Conservation (phyloP, 2,113 vertebrate species). For the Notarius lentiginosus region DNA sequence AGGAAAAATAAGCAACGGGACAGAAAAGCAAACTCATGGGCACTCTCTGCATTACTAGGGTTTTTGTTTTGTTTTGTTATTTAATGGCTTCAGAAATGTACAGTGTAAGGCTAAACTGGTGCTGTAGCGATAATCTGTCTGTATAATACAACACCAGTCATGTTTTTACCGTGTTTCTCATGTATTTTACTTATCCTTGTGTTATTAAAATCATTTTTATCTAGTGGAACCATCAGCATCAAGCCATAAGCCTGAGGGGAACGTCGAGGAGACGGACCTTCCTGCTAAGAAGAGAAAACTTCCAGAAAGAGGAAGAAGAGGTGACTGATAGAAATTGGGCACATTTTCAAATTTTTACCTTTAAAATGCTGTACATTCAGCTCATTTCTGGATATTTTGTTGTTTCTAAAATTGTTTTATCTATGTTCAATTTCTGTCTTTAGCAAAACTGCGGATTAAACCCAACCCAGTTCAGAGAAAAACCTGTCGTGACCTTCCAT, state of each 20-base stretch:
- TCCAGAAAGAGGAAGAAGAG: constrained; percentile 50
- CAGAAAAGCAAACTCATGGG: too few relatives aligned
- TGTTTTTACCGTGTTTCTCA: not conserved
- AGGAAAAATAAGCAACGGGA: too few relatives aligned
- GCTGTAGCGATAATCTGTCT: not conserved
- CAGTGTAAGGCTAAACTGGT: not conserved
- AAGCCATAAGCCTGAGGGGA: constrained; percentile 12
- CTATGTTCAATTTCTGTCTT: not conserved
- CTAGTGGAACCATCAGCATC: constrained; percentile 12
- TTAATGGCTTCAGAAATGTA: too few relatives aligned
- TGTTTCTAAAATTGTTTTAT: too few relatives aligned
- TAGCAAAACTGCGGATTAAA: constrained; percentile 58
- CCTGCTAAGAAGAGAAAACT: constrained; percentile 38
- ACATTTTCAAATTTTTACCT: not conserved
- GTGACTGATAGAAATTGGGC: constrained; percentile 36
- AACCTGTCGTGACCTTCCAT: not conserved
- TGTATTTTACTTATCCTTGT: not conserved
- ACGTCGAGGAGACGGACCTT: constrained; percentile 4
- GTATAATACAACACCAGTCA: not conserved
- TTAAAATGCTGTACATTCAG: not conserved
- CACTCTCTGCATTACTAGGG: too few relatives aligned
- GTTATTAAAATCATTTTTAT: not conserved
- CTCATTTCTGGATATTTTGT: not conserved
- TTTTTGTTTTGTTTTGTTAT: too few relatives aligned
- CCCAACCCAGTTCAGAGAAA: constrained; percentile 39